phyloP scores from a whole-genome alignment of 2,113 vertebrate species.

The Leptosomus discolor region DNA sequence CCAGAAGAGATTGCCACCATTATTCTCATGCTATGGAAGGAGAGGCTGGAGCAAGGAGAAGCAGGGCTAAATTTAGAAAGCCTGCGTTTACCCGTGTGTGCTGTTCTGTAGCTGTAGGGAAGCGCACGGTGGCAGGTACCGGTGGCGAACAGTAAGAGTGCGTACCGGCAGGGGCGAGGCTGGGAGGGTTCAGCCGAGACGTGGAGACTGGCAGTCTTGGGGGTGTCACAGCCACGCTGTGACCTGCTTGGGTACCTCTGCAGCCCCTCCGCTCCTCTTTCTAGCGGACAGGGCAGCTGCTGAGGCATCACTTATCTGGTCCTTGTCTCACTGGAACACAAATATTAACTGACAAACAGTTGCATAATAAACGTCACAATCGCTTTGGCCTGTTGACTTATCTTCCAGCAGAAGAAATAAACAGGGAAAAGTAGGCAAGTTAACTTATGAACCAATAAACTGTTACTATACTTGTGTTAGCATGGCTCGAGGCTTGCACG shows the following conservation, averaged over 20 bases:
- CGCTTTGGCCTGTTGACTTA: background rate
- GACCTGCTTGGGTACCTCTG: background rate
- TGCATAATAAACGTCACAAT: background rate
- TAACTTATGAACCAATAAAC: background rate
- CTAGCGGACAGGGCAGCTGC: background rate
- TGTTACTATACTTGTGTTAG: background rate
- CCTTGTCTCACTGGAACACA: constrained; percentile 33
- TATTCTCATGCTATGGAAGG: background rate
- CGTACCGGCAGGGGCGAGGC: rapidly evolving
- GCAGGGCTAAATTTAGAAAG: background rate
- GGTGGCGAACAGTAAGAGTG: rapidly evolving
- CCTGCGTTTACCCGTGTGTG: rapidly evolving
- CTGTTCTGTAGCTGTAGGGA: background rate
- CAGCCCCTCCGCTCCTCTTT: rapidly evolving
- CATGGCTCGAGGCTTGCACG: background rate
- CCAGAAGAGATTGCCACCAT: constrained; percentile 19
- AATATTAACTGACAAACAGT: constrained; percentile 47
- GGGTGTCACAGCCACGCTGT: rapidly evolving
- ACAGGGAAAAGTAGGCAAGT: background rate
- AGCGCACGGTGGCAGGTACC: rapidly evolving
- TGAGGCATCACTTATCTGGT: background rate
- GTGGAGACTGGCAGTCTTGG: background rate
- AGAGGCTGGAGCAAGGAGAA: background rate
- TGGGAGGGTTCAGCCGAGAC: rapidly evolving
- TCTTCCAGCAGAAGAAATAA: constrained; percentile 1